A percentile compares a stretch with the other conserved stretches of the same genome.
Conservation (phyloP, 2,113 vertebrate genomes). For the Ciconia boyciana region DNA sequence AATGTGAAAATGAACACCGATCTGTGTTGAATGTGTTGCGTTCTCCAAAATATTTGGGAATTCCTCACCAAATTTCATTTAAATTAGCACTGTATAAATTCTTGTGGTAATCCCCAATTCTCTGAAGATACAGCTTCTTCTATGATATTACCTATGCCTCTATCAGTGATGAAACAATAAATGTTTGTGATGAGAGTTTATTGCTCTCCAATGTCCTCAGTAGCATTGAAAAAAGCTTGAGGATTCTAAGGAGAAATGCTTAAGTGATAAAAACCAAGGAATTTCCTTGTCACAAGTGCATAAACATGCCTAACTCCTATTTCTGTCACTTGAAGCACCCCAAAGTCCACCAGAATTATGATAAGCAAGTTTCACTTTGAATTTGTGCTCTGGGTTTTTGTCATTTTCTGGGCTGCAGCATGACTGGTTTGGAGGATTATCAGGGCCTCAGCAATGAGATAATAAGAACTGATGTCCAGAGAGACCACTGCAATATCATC, state of each 20-base stretch:
- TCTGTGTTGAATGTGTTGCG: neutral
- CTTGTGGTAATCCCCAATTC: neutral
- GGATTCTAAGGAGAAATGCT: neutral
- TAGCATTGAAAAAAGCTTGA: neutral
- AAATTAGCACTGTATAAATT: neutral
- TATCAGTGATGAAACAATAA: neutral
- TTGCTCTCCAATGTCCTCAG: rapidly evolving
- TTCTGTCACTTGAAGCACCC: neutral
- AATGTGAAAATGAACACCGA: neutral
- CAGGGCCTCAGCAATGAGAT: neutral
- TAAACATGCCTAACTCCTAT: neutral
- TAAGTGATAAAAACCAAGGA: neutral
- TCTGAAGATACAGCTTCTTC: neutral
- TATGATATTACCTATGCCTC: neutral
- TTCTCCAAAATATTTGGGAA: neutral
- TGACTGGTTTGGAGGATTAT: neutral
- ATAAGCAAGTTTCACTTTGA: neutral
- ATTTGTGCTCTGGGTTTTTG: neutral
- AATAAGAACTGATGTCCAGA: neutral
- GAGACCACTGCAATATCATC: neutral
- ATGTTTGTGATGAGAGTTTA: neutral
- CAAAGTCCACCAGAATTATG: neutral
- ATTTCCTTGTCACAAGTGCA: neutral
- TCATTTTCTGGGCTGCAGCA: neutral
- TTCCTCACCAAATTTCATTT: neutral